Evolutionary conservation across 2,113 vertebrate genomes (phyloP).

Genomic region (Columba janthina): DNA sequence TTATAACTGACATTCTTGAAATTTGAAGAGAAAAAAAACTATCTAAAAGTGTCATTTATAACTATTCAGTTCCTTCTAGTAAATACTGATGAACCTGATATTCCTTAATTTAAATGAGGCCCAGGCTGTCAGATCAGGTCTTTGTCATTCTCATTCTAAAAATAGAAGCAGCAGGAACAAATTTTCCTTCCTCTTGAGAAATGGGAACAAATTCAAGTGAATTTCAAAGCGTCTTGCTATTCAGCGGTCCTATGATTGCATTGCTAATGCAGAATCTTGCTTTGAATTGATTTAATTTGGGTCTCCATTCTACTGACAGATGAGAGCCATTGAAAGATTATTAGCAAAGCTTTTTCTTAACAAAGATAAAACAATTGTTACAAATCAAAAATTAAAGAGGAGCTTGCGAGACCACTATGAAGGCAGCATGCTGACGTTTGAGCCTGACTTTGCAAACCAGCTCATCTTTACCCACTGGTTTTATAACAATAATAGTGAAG

Average conservation of each 20-base stretch:
- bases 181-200: slow-evolving; percentile 12
- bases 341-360: neutral
- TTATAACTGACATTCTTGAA: neutral
- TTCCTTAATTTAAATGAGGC: neutral
- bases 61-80: neutral
- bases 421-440: neutral
- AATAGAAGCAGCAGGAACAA: neutral
- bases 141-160: slow-evolving; percentile 5
- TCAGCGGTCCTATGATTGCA: neutral
- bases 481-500: neutral
- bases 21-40: neutral
- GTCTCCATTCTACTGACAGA: neutral
- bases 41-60: neutral
- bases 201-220: slow-evolving; percentile 11
- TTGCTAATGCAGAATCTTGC: neutral
- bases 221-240: neutral
- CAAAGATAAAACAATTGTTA: neutral
- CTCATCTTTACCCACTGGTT: neutral
- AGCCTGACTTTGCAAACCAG: neutral
- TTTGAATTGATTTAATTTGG: slow-evolving; percentile 24
- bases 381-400: neutral
- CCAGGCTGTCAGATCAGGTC: neutral
- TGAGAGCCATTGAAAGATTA: neutral
- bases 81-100: neutral
- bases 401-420: neutral